Conservation (phyloP, 2,797 vertebrate genomes). For the Tadarida brasiliensis region DNA sequence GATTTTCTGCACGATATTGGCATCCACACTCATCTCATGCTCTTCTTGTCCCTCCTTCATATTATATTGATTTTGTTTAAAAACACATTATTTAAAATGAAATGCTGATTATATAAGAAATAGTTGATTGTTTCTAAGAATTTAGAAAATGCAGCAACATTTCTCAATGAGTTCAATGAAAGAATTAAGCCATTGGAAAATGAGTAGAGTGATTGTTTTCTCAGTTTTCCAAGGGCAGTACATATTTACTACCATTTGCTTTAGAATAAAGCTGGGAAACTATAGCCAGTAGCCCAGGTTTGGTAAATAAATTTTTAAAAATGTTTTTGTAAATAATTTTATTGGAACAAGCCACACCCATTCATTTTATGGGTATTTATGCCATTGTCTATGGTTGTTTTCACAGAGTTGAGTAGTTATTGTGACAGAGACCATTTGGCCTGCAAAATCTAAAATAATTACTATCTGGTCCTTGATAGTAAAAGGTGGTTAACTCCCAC, state of each 20-base stretch:
- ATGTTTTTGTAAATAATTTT: neutral
- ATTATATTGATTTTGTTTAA: neutral
- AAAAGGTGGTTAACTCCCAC: neutral
- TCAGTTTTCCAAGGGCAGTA: neutral
- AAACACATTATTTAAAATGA: conserved; percentile 37
- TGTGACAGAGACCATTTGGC: neutral
- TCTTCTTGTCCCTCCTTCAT: neutral
- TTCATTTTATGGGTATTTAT: neutral
- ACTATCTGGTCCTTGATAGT: neutral
- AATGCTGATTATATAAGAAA: neutral
- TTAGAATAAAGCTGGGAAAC: neutral
- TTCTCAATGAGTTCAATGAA: neutral
- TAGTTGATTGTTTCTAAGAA: neutral
- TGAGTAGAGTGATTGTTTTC: neutral
- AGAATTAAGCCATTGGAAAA: neutral
- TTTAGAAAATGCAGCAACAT: neutral
- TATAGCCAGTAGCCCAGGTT: neutral
- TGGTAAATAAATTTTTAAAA: neutral
- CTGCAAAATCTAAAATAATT: too few species aligned
- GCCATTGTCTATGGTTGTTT: neutral
- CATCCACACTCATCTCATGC: neutral
- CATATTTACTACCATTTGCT: neutral
- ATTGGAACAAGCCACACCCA: neutral
- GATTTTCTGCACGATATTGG: neutral
- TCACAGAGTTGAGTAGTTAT: neutral